Evolutionary conservation across 2,113 vertebrate species (phyloP).

Genomic region (Oostethus manadensis): DNA sequence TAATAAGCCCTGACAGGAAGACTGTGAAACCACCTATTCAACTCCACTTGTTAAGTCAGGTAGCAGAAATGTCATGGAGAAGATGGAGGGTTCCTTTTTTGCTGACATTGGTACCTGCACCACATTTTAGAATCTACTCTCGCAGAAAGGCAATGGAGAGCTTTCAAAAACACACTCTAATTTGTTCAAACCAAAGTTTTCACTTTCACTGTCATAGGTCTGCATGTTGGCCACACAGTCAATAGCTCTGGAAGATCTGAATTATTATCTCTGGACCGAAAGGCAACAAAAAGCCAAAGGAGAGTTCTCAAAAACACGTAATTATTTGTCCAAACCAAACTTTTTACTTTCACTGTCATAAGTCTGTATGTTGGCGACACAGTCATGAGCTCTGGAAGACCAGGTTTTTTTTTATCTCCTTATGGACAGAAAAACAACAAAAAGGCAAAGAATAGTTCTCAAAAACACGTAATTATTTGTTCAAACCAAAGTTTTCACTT

Average conservation of each 20-base stretch:
- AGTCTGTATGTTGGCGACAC: too few relatives aligned
- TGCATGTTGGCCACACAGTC: too few relatives aligned
- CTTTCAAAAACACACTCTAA: conserved; percentile 4
- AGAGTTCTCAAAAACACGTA: too few relatives aligned
- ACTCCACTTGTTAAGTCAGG: conserved; percentile 38
- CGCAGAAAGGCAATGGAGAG: not conserved
- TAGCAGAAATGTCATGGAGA: conserved; percentile 34
- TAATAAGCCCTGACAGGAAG: conserved; percentile 68
- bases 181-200: not conserved
- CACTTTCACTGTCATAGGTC: too few relatives aligned
- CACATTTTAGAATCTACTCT: not conserved
- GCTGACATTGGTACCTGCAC: conserved; percentile 18
- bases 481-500: not conserved
- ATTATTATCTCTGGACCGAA: too few relatives aligned
- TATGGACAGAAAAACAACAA: too few relatives aligned
- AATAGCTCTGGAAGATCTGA: too few relatives aligned
- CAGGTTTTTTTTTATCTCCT: too few relatives aligned
- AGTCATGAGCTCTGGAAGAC: too few relatives aligned
- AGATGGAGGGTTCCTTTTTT: conserved; percentile 39
- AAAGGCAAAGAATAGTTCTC: not conserved
- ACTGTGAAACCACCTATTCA: conserved; percentile 55
- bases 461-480: conserved; percentile 15
- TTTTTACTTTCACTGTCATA: too few relatives aligned
- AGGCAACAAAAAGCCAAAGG: too few relatives aligned
- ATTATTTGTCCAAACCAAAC: too few relatives aligned